phyloP scores from a whole-genome alignment of 2,888 invertebrate species.

The Tachina lurida region DNA sequence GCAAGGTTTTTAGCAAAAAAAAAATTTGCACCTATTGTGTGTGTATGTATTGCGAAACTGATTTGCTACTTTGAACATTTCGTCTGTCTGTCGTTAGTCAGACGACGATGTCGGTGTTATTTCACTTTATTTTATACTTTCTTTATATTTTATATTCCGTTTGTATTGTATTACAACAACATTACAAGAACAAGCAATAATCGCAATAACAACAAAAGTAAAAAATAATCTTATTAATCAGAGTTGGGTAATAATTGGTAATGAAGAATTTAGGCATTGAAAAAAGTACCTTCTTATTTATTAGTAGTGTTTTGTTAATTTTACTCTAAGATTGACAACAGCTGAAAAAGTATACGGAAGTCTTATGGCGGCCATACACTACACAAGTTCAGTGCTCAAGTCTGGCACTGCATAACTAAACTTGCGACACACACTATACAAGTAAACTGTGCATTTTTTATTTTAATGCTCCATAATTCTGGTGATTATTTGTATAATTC shows the following conservation, averaged over 20 bases:
- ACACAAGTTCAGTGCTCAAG: no score
- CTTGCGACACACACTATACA: no score
- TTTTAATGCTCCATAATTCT: no score
- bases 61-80: conserved; percentile 74
- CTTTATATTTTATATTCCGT: conserved; percentile 35
- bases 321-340: no score
- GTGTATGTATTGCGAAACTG: conserved; percentile 82
- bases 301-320: not conserved
- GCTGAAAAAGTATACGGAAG: no score
- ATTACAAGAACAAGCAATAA: conserved; percentile 42
- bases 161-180: conserved; percentile 52
- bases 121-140: conserved; percentile 34
- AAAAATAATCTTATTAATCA: conserved; percentile 2
- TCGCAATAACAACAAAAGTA: conserved; percentile 39
- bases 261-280: not conserved
- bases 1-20: conserved; percentile 62
- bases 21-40: conserved; percentile 79
- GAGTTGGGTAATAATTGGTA: not conserved
- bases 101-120: conserved; percentile 56
- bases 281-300: conserved; percentile 7
- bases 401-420: no score
- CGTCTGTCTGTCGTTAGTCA: conserved; percentile 71
- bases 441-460: no score
- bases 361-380: no score
- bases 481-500: no score